Evolutionary conservation across 1,140 invertebrate species (phyloP).

Genomic region (Drosophila sechellia): DNA sequence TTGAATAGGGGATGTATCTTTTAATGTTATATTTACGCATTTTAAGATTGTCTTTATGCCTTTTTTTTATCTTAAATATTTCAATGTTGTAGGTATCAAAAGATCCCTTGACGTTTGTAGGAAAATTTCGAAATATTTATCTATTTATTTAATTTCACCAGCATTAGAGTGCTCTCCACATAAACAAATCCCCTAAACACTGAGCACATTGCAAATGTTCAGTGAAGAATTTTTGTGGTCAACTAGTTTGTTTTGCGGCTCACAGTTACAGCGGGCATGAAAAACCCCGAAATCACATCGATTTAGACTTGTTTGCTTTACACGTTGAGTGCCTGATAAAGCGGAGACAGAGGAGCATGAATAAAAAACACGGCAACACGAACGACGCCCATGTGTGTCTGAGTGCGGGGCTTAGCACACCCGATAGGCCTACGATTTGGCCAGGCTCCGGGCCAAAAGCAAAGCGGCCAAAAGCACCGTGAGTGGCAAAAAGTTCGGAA

Average conservation of each 20-base stretch:
- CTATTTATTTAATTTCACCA: neutral
- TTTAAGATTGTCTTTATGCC: neutral
- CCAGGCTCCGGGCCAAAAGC: conserved; percentile 17
- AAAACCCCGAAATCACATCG: conserved; percentile 35
- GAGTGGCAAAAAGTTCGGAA: conserved; percentile 8
- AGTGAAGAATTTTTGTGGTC: conserved; percentile 9
- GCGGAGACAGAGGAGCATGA: conserved; percentile 14
- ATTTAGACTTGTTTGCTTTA: conserved; percentile 46
- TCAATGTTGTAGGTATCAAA: neutral
- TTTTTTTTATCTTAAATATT: neutral
- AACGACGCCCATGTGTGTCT: conserved; percentile 32
- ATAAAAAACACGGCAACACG: conserved; percentile 25
- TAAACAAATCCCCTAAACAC: neutral
- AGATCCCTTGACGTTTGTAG: neutral
- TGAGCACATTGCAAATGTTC: neutral
- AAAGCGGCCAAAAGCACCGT: conserved; percentile 7
- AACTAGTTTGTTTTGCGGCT: conserved; percentile 20
- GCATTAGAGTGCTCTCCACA: neutral
- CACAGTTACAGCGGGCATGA: conserved; percentile 14
- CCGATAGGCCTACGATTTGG: conserved; percentile 22
- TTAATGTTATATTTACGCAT: too few species aligned
- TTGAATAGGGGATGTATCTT: too few species aligned
- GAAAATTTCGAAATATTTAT: neutral
- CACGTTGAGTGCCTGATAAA: conserved; percentile 53
- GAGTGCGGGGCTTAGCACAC: conserved; percentile 43